Conservation (phyloP, 2,888 invertebrate genomes). For the Tipula unca region DNA sequence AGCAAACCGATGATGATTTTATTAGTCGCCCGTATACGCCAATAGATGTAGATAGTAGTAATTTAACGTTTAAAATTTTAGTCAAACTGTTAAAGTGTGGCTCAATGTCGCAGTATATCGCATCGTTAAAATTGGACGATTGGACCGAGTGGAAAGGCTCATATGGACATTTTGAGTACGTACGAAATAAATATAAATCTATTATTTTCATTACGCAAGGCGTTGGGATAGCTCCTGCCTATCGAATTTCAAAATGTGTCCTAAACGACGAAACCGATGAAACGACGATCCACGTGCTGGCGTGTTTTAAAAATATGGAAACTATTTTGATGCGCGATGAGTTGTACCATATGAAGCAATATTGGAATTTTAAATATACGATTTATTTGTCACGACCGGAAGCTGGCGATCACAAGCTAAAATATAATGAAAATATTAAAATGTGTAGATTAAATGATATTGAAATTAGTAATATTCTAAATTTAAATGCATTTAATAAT, state of each 20-base stretch:
- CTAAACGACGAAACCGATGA: constrained; percentile 59
- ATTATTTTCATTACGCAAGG: constrained; percentile 57
- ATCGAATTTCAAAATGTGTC: constrained; percentile 52
- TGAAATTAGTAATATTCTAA: constrained; percentile 22
- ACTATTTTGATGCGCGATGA: constrained; percentile 54
- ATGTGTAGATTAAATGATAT: constrained; percentile 22
- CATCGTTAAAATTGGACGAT: constrained; percentile 42
- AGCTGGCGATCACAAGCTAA: constrained; percentile 29
- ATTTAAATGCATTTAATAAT: neutral
- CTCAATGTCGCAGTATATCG: constrained; percentile 49
- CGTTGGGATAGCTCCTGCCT: constrained; percentile 65
- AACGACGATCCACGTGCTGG: constrained; percentile 52
- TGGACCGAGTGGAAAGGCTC: constrained; percentile 63
- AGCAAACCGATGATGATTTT: neutral
- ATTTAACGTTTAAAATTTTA: constrained; percentile 48
- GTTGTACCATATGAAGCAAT: constrained; percentile 49
- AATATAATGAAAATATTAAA: constrained; percentile 33
- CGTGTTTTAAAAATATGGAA: constrained; percentile 50
- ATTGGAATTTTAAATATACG: constrained; percentile 67
- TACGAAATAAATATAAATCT: constrained; percentile 40
- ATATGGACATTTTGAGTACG: constrained; percentile 51
- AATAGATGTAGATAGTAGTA: constrained; percentile 32
- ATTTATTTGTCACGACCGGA: constrained; percentile 47
- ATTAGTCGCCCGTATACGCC: constrained; percentile 37
- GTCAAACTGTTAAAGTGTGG: constrained; percentile 53